A percentile compares a stretch with the other conserved stretches of the same genome.
Conservation (phyloP, 2,113 vertebrate species). For the Apus apus region DNA sequence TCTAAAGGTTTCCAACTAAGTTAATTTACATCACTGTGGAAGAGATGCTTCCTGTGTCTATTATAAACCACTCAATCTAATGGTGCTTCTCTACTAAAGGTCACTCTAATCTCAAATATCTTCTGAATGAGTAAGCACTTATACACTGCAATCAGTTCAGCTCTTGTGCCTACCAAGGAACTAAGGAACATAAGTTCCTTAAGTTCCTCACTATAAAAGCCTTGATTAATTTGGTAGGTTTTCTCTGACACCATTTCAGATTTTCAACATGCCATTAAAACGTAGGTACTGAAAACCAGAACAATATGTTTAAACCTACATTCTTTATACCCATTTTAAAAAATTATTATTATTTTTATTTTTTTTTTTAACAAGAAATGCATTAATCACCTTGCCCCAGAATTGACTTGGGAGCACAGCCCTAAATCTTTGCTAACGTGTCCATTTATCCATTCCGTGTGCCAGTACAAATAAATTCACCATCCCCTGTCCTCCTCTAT, state of each 20-base stretch:
- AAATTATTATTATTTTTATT: too few relatives aligned
- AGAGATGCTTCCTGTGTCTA: background rate
- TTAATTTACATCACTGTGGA: background rate
- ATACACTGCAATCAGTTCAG: background rate
- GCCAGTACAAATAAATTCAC: background rate
- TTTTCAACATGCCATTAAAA: background rate
- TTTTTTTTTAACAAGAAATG: background rate
- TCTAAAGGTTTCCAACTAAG: background rate
- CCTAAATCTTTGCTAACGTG: background rate
- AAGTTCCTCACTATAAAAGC: background rate
- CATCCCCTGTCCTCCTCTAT: background rate
- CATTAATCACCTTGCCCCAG: background rate
- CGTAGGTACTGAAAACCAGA: background rate
- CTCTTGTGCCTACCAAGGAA: background rate
- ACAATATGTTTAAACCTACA: background rate
- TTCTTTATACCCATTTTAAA: background rate
- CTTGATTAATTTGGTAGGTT: background rate
- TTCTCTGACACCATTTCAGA: background rate
- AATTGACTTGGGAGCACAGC: background rate
- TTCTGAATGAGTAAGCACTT: background rate
- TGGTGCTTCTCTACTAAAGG: background rate
- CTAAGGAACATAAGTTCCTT: background rate
- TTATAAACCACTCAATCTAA: background rate
- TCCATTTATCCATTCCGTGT: background rate
- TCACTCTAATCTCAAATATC: background rate